Evolutionary conservation across 2,113 vertebrate species (phyloP), one percentile per base, ranked within the genome.

Genomic region (Ctenodactylus gundi): DNA sequence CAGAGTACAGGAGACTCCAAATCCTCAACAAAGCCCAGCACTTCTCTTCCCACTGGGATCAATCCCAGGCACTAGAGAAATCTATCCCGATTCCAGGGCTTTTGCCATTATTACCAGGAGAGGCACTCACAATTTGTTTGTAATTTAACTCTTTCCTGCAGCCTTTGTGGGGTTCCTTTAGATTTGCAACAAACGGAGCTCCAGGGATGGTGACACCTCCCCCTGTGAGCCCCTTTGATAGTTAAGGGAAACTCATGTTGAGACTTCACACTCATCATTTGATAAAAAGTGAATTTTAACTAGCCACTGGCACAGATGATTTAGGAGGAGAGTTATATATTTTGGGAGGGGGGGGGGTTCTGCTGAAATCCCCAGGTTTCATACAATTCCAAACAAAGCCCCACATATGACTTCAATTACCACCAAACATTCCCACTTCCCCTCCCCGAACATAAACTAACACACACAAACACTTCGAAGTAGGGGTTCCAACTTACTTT

Each of bases 351-450:
- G 64, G 65, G 36, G 75, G 78, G 81, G 41, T 17, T 88, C 39
- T 23, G 29, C 89, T 51, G 82, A 90, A 95, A 83, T 85, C 88
- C 78, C 80, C 53, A 70, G 39, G 87, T 93, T 94, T 95, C 91
- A 72, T 81, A 82, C 83, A 94, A 80, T 68, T 75, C 87, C 93
- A 95, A 95, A 86, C 96, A 89, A 94, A 96, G 91, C 68, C 70
- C 89, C 58, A 94, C 96, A 96, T 94, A 91, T 49, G 96, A 95
- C 85, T 96, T 96, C 96, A 97, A 97, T 97, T 97, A 97, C 91
- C 96, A 96, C 94, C 84, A 93, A 95, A 91, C 91, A 90, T 95
- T 94, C 92, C 93, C 93, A 96, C 70, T 34, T 94, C 81, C 95
- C 96, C 53, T 95, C 95, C 97, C 86, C 92, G 96, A 95, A 95